Evolutionary conservation across 2,797 vertebrate genomes (phyloP).

Genomic region (Valencia hispanica): DNA sequence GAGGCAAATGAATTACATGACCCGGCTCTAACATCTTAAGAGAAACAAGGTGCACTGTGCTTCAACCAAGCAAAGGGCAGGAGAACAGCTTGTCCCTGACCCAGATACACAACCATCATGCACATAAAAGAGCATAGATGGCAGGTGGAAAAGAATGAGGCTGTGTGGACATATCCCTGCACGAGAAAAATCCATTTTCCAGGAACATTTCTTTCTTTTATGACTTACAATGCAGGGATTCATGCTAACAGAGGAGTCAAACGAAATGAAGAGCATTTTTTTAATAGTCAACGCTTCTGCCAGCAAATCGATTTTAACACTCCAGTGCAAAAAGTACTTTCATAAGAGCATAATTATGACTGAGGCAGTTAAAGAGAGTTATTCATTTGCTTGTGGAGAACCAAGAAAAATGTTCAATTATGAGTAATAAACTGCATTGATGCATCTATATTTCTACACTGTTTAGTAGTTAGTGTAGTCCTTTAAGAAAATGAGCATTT

Average conservation of each 20-base stretch:
- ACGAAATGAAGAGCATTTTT: slow-evolving; percentile 17
- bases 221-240: slow-evolving; percentile 11
- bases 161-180: slow-evolving; percentile 5
- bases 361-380: slow-evolving; percentile 19
- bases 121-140: slow-evolving; percentile 20
- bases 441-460: neutral
- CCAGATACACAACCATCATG: slow-evolving; percentile 62
- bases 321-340: slow-evolving; percentile 23
- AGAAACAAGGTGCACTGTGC: slow-evolving; percentile 46
- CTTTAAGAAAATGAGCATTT: slow-evolving; percentile 7
- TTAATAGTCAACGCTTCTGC: slow-evolving; percentile 18
- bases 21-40: slow-evolving; percentile 40
- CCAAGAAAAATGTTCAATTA: slow-evolving; percentile 11
- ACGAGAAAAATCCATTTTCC: slow-evolving; percentile 18
- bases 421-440: slow-evolving; percentile 21
- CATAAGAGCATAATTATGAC: slow-evolving; percentile 37
- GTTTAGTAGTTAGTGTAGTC: neutral
- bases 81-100: slow-evolving; percentile 68
- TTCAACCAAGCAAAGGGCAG: slow-evolving; percentile 35
- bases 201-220: slow-evolving; percentile 22
- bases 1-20: slow-evolving; percentile 55
- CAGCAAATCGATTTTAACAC: slow-evolving; percentile 32
- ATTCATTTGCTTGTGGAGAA: neutral
- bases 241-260: slow-evolving; percentile 6
- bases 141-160: slow-evolving; percentile 22